Evolutionary conservation across 1,140 invertebrate genomes (phyloP), one percentile per base, ranked within the genome.

Genomic region (Trachymyrmex septentrionalis): DNA sequence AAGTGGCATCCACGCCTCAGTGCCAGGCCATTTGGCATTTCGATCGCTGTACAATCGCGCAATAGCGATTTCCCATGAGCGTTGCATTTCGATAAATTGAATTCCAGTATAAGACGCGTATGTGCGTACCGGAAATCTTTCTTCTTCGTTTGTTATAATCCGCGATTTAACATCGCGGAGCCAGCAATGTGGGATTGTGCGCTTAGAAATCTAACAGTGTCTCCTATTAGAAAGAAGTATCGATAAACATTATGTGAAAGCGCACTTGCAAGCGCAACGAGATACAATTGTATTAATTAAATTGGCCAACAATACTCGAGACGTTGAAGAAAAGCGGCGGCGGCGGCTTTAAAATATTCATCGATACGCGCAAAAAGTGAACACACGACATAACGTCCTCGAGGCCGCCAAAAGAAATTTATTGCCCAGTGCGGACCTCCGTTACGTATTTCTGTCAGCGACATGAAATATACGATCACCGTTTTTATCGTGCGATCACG

Each of bases 11-110:
- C 55, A 85, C 73, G 57, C 78, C 63, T 87, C 71, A 57, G 61
- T 80, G 78, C 50, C 84, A 53, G 61, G 34, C 69, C 77, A 71
- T 84, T 87, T 90, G 88, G 76, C 89, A 91, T 91, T 91, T 91
- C 81, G 59, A 90, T 67, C 76, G 69, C 48, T 59, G 53, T 61
- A 77, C 66, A 90, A 90, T 90, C 77, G 82, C 89, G 73, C 85
- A 90, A 90, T 86, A 38, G 59, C 75, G 57, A 77, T 90, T 90
- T 85, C 78, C 87, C 87, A 87, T 85, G 80, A 66, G 64, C 90
- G 66, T 48, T 64, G 73, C 82, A 90, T 90, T 87, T 75, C 89
- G 80, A 90, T 88, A 88, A 91, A 91, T 91, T 87, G 84, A 84
- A 91, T 91, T 85, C 75, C 50, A 77, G 24, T 59, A 59, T 67